These are phyloP conservation scores for Bombus breviceps DNA, from an alignment of 1,140 invertebrate genomes.

Conservation along the genomic window DNA sequence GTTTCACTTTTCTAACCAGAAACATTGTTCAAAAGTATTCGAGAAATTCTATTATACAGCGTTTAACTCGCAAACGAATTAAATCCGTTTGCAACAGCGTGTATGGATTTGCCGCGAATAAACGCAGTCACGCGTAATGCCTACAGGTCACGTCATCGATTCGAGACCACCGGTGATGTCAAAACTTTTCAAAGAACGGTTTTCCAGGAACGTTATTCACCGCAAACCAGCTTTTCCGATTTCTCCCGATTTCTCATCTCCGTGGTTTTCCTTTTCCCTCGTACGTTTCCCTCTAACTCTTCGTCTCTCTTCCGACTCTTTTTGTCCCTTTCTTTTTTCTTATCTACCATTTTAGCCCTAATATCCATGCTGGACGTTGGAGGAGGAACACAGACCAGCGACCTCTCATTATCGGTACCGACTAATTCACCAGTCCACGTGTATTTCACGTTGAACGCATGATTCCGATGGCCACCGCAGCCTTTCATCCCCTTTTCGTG, in stretches of 20 bases:
- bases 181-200: slow-evolving; percentile 44
- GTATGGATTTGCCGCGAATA: slow-evolving; percentile 2
- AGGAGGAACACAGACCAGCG: slow-evolving; percentile 23
- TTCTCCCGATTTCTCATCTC: slow-evolving; percentile 34
- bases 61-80: neutral
- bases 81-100: neutral
- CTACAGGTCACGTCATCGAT: slow-evolving; percentile 34
- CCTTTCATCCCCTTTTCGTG: slow-evolving; percentile 60
- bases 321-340: neutral
- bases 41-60: too few relatives aligned
- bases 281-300: neutral
- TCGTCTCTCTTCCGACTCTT: neutral
- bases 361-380: slow-evolving; percentile 10
- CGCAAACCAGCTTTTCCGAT: slow-evolving; percentile 33
- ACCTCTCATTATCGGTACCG: slow-evolving; percentile 61
- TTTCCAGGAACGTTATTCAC: slow-evolving; percentile 54
- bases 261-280: neutral
- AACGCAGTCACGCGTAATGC: slow-evolving; percentile 47
- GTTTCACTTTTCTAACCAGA: too few relatives aligned
- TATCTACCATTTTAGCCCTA: neutral
- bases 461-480: slow-evolving; percentile 7
- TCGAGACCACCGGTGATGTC: slow-evolving; percentile 50
- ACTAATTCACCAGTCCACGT: slow-evolving; percentile 62
- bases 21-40: too few relatives aligned
- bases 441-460: slow-evolving; percentile 28